Percentiles rank a stretch among this genome's conserved stretches.
Evolutionary conservation across 64 coral and sea anemone genomes (phyloP).

Genomic region (Porites lutea): DNA sequence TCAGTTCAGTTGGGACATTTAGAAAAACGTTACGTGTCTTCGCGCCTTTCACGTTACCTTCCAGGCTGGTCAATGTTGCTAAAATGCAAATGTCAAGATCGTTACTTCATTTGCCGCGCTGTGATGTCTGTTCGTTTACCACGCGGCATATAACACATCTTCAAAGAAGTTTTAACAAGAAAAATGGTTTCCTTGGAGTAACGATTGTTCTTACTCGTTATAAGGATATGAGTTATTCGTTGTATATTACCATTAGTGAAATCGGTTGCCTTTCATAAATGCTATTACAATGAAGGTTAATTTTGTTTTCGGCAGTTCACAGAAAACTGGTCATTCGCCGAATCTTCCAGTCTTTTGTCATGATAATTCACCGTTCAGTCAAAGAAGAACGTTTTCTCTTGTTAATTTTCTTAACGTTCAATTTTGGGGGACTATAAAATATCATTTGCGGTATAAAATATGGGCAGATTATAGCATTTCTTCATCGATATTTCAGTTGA

Average conservation of each 20-base stretch:
- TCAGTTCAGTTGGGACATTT: not conserved
- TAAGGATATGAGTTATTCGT: not conserved
- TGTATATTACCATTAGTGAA: slow-evolving; percentile 7
- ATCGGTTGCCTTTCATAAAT: not conserved
- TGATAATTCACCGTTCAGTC: not conserved
- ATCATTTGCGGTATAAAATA: too few relatives aligned
- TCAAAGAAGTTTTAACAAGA: not conserved
- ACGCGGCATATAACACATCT: too few relatives aligned
- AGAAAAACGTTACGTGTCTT: not conserved
- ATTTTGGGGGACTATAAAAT: not conserved
- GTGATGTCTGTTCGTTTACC: not conserved
- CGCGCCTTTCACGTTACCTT: not conserved
- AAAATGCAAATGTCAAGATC: too few relatives aligned
- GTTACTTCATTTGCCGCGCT: too few relatives aligned
- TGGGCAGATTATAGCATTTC: too few relatives aligned
- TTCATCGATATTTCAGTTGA: too few relatives aligned
- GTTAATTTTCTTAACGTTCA: not conserved
- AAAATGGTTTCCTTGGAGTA: slow-evolving; percentile 1
- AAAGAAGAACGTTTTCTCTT: not conserved
- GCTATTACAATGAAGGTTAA: not conserved
- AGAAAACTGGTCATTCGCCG: not conserved
- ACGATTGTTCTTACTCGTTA: not conserved
- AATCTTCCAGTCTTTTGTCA: not conserved
- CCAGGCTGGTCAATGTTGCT: too few relatives aligned
- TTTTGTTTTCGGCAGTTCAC: not conserved